Percentiles rank a stretch among this genome's conserved stretches.
Evolutionary conservation across 2,888 invertebrate species (phyloP).

Genomic region (Latheticus oryzae): DNA sequence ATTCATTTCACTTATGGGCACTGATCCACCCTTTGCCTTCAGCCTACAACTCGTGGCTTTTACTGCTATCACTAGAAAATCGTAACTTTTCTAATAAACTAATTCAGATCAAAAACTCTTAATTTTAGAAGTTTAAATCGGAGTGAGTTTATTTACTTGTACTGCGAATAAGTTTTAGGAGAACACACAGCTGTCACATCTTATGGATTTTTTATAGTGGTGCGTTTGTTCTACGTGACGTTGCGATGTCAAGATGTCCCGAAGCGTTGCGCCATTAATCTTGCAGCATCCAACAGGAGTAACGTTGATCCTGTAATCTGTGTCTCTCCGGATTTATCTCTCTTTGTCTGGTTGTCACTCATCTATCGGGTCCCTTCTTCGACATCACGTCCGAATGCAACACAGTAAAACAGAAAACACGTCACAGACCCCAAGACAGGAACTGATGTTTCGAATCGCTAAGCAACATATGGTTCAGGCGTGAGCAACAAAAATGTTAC

Average conservation of each 20-base stretch:
- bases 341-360: conserved; percentile 61
- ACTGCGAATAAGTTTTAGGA: too few species aligned
- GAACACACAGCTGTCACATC: conserved; percentile 54
- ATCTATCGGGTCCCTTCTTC: conserved; percentile 49
- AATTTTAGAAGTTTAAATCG: too few species aligned
- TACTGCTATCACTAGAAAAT: too few species aligned
- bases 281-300: conserved; percentile 58
- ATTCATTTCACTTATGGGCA: conserved; percentile 63
- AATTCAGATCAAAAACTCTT: too few species aligned
- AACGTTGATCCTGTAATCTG: conserved; percentile 62
- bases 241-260: conserved; percentile 62
- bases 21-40: conserved; percentile 48
- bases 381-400: conserved; percentile 35
- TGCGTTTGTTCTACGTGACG: conserved; percentile 61
- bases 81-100: too few species aligned
- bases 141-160: too few species aligned
- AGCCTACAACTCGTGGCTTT: too few species aligned
- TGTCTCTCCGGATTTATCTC: conserved; percentile 63
- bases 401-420: conserved; percentile 38
- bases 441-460: too few species aligned
- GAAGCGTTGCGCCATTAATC: conserved; percentile 61
- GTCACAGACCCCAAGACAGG: conserved; percentile 8
- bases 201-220: conserved; percentile 59
- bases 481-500: too few species aligned
- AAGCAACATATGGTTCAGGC: too few species aligned